Conservation (phyloP, 1,140 invertebrate species). For the Drosophila setifemur region DNA sequence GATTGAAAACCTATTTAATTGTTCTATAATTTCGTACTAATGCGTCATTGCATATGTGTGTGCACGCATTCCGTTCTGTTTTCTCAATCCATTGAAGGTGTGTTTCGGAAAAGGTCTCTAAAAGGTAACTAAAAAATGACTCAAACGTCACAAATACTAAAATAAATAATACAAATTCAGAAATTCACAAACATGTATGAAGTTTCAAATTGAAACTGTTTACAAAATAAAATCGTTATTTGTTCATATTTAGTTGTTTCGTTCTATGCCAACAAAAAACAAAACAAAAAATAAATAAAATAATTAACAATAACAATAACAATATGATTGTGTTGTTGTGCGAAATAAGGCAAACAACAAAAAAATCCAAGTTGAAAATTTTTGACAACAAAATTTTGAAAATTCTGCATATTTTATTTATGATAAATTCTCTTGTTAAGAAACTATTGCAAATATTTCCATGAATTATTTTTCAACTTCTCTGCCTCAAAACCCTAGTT, state of each 20-base stretch:
- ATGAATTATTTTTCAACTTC: conserved; percentile 60
- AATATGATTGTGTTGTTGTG: conserved; percentile 55
- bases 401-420: conserved; percentile 78
- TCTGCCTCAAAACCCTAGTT: conserved; percentile 52
- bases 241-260: conserved; percentile 81
- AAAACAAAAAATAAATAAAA: conserved; percentile 25
- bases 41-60: conserved; percentile 83
- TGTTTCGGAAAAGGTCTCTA: conserved; percentile 96
- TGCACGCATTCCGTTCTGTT: conserved; percentile 82
- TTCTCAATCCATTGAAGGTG: conserved; percentile 85
- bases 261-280: conserved; percentile 65
- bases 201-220: conserved; percentile 79
- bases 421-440: conserved; percentile 74
- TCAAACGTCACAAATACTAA: conserved; percentile 63
- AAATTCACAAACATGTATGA: conserved; percentile 82
- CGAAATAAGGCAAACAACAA: conserved; percentile 55
- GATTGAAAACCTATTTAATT: conserved; percentile 81
- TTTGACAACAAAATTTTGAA: conserved; percentile 61
- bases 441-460: conserved; percentile 78
- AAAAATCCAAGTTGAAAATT: conserved; percentile 41
- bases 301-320: conserved; percentile 35
- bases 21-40: conserved; percentile 83
- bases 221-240: conserved; percentile 73
- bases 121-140: conserved; percentile 87
- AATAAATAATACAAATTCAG: conserved; percentile 67